Evolutionary conservation across 2,797 vertebrate species (phyloP).

Genomic region (Acanthopagrus latus): DNA sequence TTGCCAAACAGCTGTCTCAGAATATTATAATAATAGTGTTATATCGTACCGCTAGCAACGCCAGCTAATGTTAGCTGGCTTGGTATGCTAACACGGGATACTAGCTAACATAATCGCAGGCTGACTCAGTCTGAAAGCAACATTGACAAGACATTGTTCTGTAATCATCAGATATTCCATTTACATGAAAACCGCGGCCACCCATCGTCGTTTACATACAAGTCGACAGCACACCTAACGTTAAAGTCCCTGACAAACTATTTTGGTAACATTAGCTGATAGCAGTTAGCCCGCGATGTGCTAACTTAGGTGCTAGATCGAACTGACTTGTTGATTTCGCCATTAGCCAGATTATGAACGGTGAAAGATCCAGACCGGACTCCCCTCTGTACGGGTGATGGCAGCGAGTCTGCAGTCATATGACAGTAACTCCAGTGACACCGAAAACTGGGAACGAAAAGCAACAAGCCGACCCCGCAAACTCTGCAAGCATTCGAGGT

Average conservation of each 20-base stretch:
- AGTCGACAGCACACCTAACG: neutral
- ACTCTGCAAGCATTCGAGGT: slow-evolving; percentile 93
- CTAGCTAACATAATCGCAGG: slow-evolving; percentile 37
- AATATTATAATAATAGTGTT: slow-evolving; percentile 2
- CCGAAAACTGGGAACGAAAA: slow-evolving; percentile 93
- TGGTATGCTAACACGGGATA: slow-evolving; percentile 56
- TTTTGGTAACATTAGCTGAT: neutral
- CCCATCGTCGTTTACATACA: neutral
- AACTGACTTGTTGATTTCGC: slow-evolving; percentile 72
- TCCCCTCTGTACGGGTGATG: slow-evolving; percentile 90
- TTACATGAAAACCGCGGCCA: neutral
- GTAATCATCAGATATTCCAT: neutral
- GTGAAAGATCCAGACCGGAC: slow-evolving; percentile 84
- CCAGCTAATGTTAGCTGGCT: slow-evolving; percentile 65
- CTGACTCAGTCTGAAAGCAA: slow-evolving; percentile 38
- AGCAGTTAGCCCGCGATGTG: slow-evolving; percentile 6
- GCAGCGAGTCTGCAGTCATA: slow-evolving; percentile 93
- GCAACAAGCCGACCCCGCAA: slow-evolving; percentile 92
- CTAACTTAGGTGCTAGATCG: neutral
- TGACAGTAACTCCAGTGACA: slow-evolving; percentile 97
- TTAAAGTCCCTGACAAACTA: neutral
- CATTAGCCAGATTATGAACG: slow-evolving; percentile 87
- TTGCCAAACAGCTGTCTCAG: neutral
- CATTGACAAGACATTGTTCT: slow-evolving; percentile 10
- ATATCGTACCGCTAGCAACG: slow-evolving; percentile 34